These are phyloP conservation scores for Proisotoma minuta DNA, from an alignment of 2,888 invertebrate genomes.

Conservation along the genomic window DNA sequence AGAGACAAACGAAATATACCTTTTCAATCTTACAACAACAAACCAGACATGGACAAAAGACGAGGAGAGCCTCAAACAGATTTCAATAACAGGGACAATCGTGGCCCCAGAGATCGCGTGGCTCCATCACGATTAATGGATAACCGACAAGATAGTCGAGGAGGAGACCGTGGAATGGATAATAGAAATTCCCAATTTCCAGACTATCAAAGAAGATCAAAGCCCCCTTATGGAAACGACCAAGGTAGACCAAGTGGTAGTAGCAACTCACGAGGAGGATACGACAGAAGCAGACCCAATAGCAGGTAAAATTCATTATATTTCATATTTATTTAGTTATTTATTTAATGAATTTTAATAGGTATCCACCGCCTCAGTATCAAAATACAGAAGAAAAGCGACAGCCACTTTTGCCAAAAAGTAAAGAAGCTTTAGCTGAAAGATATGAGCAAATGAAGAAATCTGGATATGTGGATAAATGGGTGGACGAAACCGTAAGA, in stretches of 20 bases:
- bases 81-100: conserved; percentile 14
- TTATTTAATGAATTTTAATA: not conserved
- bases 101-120: conserved; percentile 39
- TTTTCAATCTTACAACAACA: not conserved
- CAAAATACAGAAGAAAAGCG: conserved; percentile 12
- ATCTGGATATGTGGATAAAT: conserved; percentile 42
- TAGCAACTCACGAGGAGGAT: no score
- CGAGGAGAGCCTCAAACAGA: conserved; percentile 1
- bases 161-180: not conserved
- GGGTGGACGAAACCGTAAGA: conserved; percentile 45
- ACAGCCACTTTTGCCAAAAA: conserved; percentile 39
- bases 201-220: not conserved
- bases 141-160: conserved; percentile 11
- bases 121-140: conserved; percentile 33
- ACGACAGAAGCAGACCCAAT: conserved; percentile 12
- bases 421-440: conserved; percentile 43
- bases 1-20: not conserved
- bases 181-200: not conserved
- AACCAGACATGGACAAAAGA: not conserved
- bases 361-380: conserved; percentile 10
- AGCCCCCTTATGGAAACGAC: not conserved
- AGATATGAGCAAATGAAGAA: conserved; percentile 43
- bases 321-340: not conserved
- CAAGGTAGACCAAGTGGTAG: no score
- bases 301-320: not conserved